Percentiles rank a stretch among this genome's conserved stretches.
phyloP scores from a whole-genome alignment of 2,888 invertebrate species.

The Piscicola geometra region DNA sequence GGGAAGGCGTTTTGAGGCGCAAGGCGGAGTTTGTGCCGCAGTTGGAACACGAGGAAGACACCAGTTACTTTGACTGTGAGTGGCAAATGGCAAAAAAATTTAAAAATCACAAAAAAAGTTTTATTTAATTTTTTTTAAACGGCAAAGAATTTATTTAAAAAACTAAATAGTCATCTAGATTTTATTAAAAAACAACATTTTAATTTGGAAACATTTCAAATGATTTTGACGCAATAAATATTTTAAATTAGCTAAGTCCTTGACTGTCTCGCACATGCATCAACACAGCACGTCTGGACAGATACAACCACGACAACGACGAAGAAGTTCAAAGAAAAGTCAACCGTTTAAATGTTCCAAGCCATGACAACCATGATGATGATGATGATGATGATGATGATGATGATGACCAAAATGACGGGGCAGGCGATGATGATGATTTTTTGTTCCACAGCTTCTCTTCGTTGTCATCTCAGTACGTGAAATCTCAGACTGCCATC shows the following conservation, averaged over 20 bases:
- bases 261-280: constrained; percentile 69
- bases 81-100: no score
- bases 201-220: no score
- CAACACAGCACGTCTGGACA: constrained; percentile 32
- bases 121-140: no score
- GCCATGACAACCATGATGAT: constrained; percentile 16
- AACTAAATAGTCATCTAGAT: no score
- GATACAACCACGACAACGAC: constrained; percentile 35
- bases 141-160: no score
- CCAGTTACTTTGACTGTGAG: constrained; percentile 84
- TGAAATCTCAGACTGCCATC: not conserved
- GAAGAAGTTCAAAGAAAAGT: constrained; percentile 1
- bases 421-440: not conserved
- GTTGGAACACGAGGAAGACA: constrained; percentile 81
- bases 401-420: not conserved
- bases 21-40: constrained; percentile 99
- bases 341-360: not conserved
- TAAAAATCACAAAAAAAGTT: no score
- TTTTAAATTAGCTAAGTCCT: constrained; percentile 84
- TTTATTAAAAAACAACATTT: not conserved
- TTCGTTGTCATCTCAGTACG: constrained; percentile 10
- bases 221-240: not conserved
- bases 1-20: constrained; percentile 88
- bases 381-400: constrained; percentile 34
- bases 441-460: constrained; percentile 21